Evolutionary conservation across 2,888 invertebrate species (phyloP).

Genomic region (Platycheirus albimanus): DNA sequence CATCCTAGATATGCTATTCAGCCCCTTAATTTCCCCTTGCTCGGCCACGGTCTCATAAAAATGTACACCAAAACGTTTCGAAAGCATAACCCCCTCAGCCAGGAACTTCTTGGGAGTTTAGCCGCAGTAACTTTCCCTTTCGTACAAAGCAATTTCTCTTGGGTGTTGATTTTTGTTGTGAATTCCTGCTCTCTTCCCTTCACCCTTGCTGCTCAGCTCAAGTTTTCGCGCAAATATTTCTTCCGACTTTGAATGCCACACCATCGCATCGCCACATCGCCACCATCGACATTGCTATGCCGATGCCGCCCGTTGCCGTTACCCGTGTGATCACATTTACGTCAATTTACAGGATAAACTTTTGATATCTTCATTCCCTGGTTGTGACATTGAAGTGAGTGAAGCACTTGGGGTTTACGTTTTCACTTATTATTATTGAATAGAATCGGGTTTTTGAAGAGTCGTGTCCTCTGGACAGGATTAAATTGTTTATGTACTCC

Average conservation of each 20-base stretch:
- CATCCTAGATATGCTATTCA: conserved; percentile 52
- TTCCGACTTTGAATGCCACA: conserved; percentile 16
- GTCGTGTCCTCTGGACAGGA: conserved; percentile 62
- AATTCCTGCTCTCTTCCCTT: conserved; percentile 12
- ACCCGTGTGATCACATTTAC: conserved; percentile 54
- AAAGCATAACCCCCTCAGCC: conserved; percentile 24
- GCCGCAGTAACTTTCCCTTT: conserved; percentile 48
- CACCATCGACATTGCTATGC: background rate
- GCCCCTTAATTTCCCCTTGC: background rate
- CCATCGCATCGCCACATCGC: background rate
- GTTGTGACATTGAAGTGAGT: conserved; percentile 69
- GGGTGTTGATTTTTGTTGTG: conserved; percentile 37
- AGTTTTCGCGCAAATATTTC: conserved; percentile 45
- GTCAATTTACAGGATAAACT: conserved; percentile 71
- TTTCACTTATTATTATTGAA: conserved; percentile 62
- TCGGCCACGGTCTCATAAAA: background rate
- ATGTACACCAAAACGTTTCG: conserved; percentile 12
- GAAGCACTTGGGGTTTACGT: conserved; percentile 51
- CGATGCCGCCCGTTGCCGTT: background rate
- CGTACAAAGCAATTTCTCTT: conserved; percentile 43
- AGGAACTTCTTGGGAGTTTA: conserved; percentile 46
- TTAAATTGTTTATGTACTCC: conserved; percentile 63
- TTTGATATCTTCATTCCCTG: conserved; percentile 67
- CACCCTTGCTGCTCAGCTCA: conserved; percentile 22
- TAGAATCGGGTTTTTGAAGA: conserved; percentile 60